Conservation (phyloP, 2,888 invertebrate species). For the Drosophila borborema region DNA sequence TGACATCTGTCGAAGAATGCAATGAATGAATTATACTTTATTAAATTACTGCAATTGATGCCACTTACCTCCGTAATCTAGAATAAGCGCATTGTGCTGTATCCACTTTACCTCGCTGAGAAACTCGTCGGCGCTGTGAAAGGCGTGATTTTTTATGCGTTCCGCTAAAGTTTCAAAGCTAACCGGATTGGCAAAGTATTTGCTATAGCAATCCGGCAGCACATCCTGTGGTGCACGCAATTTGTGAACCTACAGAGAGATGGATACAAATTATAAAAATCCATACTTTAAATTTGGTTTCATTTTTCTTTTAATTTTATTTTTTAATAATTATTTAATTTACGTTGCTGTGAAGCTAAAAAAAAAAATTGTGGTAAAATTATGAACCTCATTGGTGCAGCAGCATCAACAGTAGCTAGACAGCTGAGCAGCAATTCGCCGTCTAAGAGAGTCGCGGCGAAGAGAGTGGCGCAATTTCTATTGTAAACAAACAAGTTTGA, state of each 20-base stretch:
- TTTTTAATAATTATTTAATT: background rate
- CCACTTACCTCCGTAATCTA: conserved; percentile 89
- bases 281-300: too few species aligned
- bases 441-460: conserved; percentile 46
- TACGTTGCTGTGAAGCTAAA: background rate
- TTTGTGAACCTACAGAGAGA: conserved; percentile 52
- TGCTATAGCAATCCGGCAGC: conserved; percentile 80
- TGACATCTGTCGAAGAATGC: conserved; percentile 40
- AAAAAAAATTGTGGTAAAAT: conserved; percentile 23
- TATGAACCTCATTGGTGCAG: conserved; percentile 8
- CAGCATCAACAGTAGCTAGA: conserved; percentile 7
- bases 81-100: conserved; percentile 94
- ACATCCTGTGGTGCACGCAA: conserved; percentile 63
- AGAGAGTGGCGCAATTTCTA: conserved; percentile 43
- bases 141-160: conserved; percentile 91
- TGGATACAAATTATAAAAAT: background rate
- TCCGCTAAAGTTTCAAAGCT: conserved; percentile 91
- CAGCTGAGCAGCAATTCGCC: conserved; percentile 49
- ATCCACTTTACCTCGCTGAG: conserved; percentile 97
- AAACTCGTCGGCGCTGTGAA: conserved; percentile 95
- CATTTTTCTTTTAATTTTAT: too few species aligned
- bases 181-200: conserved; percentile 95
- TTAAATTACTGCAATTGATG: background rate
- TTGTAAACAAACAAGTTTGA: conserved; percentile 72
- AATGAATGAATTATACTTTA: background rate